Base-by-base conservation (phyloP, 2,888 invertebrate genomes). In the Pyrrhosoma nymphula region DNA sequence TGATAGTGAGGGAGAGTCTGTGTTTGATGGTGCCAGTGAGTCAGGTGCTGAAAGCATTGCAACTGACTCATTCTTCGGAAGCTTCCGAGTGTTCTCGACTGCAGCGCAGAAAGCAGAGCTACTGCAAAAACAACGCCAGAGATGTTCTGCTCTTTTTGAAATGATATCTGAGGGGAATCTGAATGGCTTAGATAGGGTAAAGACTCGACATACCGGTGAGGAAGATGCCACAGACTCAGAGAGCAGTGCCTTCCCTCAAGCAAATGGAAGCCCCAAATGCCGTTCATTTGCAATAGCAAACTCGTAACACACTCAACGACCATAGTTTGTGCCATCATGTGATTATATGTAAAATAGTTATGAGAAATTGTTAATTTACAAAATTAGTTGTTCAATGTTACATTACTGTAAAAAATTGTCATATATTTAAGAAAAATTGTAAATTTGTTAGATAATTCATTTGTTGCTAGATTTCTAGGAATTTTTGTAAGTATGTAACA, bases 41-140 rank as follows among this genome's bases (percentile, higher is more conserved):
- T 99, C 98, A 55, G 99, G 99, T 0, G 99, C 98, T 8, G 99
- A 99, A 96, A 99, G 98, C 97, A 97, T 98, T 56, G 99, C 98
- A 96, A 99, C 99, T 0, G 98, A 99, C 97, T 99, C 98, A 8
- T 98, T 99, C 88, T 98, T 98, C 23, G 93, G 93, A 12, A 93
- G 93, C 69, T 93, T 93, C 69, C 69, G 93, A 47, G 93, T 93
- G n/a, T 63, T 93, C 39, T 69, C 93, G 16, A 75, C 93, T 10
- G 89, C 89, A 10, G 69, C 93, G 16, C 69, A 93, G 55, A 93
- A 93, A 47, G 93, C 93, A 47, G 93, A 93, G 26, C 93, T 75
- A n/a, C 69, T 69, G 26, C 93, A 93, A 69, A 93, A 75, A 10
- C 93, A 93, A 18, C 39, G 63, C 10, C 93, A 93, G 69, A 93